Percentiles rank a stretch among this genome's conserved stretches.
phyloP scores from a whole-genome alignment of 2,797 vertebrate genomes.

The Trachurus trachurus region DNA sequence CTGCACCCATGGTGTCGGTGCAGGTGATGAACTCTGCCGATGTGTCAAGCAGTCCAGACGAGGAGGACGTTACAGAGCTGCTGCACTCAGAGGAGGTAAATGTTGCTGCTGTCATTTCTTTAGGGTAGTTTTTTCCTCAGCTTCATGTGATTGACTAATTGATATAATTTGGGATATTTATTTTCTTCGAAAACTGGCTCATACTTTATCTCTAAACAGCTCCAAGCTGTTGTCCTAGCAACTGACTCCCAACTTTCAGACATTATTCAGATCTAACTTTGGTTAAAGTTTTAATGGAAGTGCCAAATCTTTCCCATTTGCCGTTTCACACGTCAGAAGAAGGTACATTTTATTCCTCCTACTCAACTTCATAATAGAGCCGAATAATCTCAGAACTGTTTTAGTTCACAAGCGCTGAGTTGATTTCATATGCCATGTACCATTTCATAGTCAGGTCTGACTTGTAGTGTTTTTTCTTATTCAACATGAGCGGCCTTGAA shows the following conservation, averaged over 20 bases:
- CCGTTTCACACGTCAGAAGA: not conserved
- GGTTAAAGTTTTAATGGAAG: not conserved
- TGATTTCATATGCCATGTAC: no score
- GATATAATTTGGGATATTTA: no score
- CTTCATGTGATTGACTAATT: not conserved
- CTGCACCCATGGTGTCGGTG: constrained; percentile 69
- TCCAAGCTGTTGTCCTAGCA: no score
- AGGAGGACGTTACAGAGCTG: constrained; percentile 75
- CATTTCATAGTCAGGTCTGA: no score
- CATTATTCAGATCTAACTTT: not conserved
- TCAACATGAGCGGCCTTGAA: no score
- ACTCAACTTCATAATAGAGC: not conserved
- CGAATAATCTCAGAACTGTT: no score
- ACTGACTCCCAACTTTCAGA: not conserved
- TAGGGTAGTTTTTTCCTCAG: not conserved
- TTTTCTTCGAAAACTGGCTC: no score
- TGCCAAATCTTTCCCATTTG: not conserved
- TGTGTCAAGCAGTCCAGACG: constrained; percentile 49
- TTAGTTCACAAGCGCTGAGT: no score
- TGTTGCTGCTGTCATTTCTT: not conserved
- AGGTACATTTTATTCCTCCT: not conserved
- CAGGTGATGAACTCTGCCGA: constrained; percentile 75
- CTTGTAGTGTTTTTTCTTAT: no score
- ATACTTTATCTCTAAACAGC: no score
- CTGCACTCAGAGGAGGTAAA: constrained; percentile 78